A percentile compares a stretch with the other conserved stretches of the same genome.
These are phyloP conservation scores for Xestia rhomboidea DNA, from an alignment of 2,888 invertebrate genomes.

Conservation along the genomic window DNA sequence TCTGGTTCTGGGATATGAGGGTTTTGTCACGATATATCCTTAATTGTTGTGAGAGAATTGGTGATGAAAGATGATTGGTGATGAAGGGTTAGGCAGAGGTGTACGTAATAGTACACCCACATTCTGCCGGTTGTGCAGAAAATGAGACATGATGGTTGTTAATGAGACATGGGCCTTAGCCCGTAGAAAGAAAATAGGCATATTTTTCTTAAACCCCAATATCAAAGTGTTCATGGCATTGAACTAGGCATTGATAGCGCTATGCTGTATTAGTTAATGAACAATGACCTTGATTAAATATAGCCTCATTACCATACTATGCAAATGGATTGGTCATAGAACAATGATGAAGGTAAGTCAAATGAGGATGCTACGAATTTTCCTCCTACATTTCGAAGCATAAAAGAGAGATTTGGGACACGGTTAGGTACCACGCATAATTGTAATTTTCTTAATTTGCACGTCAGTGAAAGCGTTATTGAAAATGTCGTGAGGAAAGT, in stretches of 20 bases:
- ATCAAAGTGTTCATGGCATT: neutral
- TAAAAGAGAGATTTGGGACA: neutral
- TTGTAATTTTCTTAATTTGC: neutral
- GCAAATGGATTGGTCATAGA: slow-evolving; percentile 9
- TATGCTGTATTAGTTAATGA: neutral
- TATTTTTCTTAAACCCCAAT: neutral
- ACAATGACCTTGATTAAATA: neutral
- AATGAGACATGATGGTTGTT: too few relatives aligned
- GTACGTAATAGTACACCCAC: neutral
- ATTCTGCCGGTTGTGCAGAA: too few relatives aligned
- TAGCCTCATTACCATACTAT: neutral
- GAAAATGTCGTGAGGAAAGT: neutral
- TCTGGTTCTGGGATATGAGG: neutral
- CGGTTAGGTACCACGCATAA: neutral
- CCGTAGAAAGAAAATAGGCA: neutral
- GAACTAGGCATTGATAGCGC: neutral
- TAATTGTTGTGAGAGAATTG: too few relatives aligned
- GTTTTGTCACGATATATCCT: neutral
- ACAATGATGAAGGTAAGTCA: neutral
- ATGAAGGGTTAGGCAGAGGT: neutral
- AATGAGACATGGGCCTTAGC: too few relatives aligned
- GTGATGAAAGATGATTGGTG: too few relatives aligned
- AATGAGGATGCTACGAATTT: neutral
- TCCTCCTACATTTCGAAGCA: neutral
- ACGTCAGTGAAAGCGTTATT: neutral